A percentile compares a stretch with the other conserved stretches of the same genome.
Evolutionary conservation across 2,113 vertebrate species (phyloP).

Genomic region (Chloropsis hardwickii): DNA sequence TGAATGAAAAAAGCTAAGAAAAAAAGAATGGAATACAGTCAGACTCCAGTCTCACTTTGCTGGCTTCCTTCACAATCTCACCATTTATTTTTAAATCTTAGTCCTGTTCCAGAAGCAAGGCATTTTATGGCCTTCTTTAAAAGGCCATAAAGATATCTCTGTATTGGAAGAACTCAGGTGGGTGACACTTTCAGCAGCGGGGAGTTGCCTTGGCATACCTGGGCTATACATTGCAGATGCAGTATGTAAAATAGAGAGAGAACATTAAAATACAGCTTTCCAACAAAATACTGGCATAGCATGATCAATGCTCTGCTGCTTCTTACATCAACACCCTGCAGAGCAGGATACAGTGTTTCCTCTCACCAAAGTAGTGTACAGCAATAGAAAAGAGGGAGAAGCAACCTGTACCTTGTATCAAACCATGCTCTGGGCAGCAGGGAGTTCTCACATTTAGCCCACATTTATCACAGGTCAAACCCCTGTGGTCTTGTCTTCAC

Average conservation of each 20-base stretch:
- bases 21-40: background rate
- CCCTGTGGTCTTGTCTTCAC: background rate
- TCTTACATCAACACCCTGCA: background rate
- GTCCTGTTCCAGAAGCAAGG: background rate
- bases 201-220: background rate
- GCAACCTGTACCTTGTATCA: background rate
- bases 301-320: background rate
- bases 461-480: background rate
- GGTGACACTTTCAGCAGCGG: accelerated
- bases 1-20: background rate
- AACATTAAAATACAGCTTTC: background rate
- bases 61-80: slow-evolving; percentile 4
- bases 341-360: background rate
- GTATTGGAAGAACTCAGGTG: background rate
- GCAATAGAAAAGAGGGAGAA: background rate
- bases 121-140: background rate
- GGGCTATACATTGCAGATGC: background rate
- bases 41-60: background rate
- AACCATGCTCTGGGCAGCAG: background rate
- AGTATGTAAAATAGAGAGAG: accelerated
- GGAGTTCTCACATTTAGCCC: background rate
- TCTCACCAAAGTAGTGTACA: background rate
- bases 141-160: background rate
- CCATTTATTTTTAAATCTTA: slow-evolving; percentile 37
- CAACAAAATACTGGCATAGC: background rate